Percentiles rank a stretch among this genome's conserved stretches.
phyloP scores from a whole-genome alignment of 1,140 invertebrate genomes.

The Cecropterus lyciades region DNA sequence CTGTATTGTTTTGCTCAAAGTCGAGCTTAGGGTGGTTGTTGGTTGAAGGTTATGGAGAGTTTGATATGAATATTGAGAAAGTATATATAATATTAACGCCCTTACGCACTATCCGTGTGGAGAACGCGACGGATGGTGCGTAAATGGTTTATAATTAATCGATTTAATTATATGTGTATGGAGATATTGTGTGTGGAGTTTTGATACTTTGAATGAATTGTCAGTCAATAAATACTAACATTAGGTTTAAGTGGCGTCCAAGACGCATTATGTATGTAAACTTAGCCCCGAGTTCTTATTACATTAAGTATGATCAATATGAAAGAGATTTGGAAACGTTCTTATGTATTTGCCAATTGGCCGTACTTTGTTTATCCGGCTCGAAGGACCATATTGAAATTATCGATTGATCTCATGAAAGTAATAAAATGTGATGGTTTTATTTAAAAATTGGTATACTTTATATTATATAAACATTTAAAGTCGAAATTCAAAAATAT shows the following conservation, averaged over 20 bases:
- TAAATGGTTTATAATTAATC: neutral
- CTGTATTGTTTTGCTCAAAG: constrained; percentile 31
- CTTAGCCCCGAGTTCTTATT: constrained; percentile 38
- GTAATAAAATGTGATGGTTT: constrained; percentile 35
- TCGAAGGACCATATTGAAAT: constrained; percentile 52
- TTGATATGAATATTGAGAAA: constrained; percentile 28
- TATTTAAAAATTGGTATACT: constrained; percentile 20
- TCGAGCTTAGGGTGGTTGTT: constrained; percentile 18
- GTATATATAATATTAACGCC: constrained; percentile 5
- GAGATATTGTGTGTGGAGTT: constrained; percentile 12
- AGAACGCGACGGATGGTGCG: neutral
- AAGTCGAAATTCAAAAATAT: neutral
- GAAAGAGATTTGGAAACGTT: constrained; percentile 44
- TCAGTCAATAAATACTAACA: constrained; percentile 35
- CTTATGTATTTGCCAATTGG: constrained; percentile 17
- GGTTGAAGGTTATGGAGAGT: neutral
- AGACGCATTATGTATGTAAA: constrained; percentile 49
- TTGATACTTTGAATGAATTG: constrained; percentile 22
- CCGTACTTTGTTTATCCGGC: constrained; percentile 42
- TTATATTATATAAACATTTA: too few species aligned
- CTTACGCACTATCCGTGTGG: too few species aligned
- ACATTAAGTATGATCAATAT: constrained; percentile 25
- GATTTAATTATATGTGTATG: constrained; percentile 5
- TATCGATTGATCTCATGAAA: constrained; percentile 50
- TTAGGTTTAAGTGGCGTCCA: constrained; percentile 52